These are phyloP conservation scores for Hippasteria phrygiana DNA, from an alignment of 53 echinoderm and acorn worm species.

Conservation along the genomic window DNA sequence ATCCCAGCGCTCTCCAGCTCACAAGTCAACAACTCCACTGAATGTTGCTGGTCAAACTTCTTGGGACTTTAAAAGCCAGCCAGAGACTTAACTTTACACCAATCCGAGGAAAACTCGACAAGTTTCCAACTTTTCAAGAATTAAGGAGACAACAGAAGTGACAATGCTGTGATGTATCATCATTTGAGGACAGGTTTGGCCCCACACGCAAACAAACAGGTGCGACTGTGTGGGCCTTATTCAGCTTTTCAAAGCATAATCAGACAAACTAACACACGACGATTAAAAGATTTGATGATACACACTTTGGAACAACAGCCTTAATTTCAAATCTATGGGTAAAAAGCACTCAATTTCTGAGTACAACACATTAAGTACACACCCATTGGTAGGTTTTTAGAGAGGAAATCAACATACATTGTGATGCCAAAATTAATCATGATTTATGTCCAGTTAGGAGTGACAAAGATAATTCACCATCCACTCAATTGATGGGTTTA, in stretches of 20 bases:
- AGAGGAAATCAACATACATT: no score
- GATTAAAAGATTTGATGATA: conserved; percentile 6
- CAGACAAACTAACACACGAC: not conserved
- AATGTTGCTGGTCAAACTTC: not conserved
- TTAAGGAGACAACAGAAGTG: not conserved
- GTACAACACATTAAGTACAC: no score
- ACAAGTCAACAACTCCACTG: not conserved
- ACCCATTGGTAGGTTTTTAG: no score
- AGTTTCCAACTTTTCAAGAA: not conserved
- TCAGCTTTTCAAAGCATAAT: not conserved
- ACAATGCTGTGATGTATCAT: conserved; percentile 49
- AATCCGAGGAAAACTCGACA: not conserved
- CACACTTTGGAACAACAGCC: not conserved
- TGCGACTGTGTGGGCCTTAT: conserved; percentile 34
- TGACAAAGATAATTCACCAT: no score
- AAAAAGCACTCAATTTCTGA: no score
- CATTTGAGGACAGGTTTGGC: not conserved
- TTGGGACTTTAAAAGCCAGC: not conserved
- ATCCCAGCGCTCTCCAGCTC: not conserved
- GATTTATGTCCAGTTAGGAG: no score
- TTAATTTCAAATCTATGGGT: no score
- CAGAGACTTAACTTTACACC: not conserved
- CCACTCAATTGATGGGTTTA: no score
- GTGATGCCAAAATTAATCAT: no score
- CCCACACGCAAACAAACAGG: conserved; percentile 58